Conservation (phyloP, 2,888 invertebrate genomes). For the Acrocera orbiculus region DNA sequence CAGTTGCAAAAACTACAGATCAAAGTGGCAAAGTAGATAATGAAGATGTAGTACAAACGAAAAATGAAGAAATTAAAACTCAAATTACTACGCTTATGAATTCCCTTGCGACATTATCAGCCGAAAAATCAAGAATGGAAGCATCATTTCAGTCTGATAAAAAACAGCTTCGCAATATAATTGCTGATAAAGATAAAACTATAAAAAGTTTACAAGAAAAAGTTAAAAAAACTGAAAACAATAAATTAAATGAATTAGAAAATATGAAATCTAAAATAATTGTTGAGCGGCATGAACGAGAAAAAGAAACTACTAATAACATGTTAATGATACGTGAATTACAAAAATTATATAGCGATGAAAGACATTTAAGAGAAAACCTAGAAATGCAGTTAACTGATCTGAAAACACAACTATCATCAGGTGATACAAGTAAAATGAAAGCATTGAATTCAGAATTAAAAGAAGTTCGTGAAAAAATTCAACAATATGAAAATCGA, state of each 20-base stretch:
- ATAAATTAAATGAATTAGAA: slow-evolving; percentile 41
- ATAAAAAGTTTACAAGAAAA: slow-evolving; percentile 41
- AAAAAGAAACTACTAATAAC: slow-evolving; percentile 63
- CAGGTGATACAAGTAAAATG: slow-evolving; percentile 23
- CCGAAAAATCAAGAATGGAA: slow-evolving; percentile 72
- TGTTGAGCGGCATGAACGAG: slow-evolving; percentile 61
- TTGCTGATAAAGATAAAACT: slow-evolving; percentile 31
- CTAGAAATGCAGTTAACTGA: slow-evolving; percentile 45
- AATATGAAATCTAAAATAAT: slow-evolving; percentile 55
- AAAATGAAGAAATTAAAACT: slow-evolving; percentile 8
- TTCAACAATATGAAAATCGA: slow-evolving; percentile 41
- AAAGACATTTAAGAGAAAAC: slow-evolving; percentile 55
- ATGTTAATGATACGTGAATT: slow-evolving; percentile 63
- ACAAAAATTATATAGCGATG: slow-evolving; percentile 55
- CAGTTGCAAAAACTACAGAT: slow-evolving; percentile 14
- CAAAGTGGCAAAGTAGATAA: background rate
- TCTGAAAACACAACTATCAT: slow-evolving; percentile 31
- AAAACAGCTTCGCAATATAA: slow-evolving; percentile 40
- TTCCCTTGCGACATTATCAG: slow-evolving; percentile 57
- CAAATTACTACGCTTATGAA: slow-evolving; percentile 46
- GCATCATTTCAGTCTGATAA: slow-evolving; percentile 61
- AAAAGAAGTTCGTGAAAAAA: slow-evolving; percentile 41
- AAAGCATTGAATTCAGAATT: slow-evolving; percentile 43
- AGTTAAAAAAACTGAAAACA: slow-evolving; percentile 37
- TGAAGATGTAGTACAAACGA: background rate